phyloP scores from a whole-genome alignment of 2,888 invertebrate species.

The Yponomeuta malinellus region DNA sequence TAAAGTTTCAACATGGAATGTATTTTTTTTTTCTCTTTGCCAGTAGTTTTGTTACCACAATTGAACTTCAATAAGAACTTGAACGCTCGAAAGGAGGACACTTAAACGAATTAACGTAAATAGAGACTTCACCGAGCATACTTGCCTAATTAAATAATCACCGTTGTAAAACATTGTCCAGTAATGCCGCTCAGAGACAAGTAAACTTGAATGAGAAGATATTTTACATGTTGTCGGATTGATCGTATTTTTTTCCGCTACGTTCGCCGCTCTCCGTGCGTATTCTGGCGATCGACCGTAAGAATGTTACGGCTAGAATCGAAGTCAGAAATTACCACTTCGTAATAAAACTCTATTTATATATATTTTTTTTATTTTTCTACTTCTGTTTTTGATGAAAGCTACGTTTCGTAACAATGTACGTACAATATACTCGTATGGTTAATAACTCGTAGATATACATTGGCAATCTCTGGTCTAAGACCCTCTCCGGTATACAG shows the following conservation, averaged over 20 bases:
- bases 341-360: not conserved
- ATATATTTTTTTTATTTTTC: no score
- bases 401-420: no score
- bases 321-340: not conserved
- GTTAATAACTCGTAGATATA: no score
- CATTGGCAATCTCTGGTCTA: no score
- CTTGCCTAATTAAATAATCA: slow-evolving; percentile 1
- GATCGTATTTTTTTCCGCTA: not conserved
- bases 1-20: no score
- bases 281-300: not conserved
- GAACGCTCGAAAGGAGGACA: not conserved
- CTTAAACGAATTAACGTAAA: not conserved
- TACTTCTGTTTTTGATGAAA: no score
- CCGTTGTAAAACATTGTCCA: slow-evolving; percentile 1
- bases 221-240: slow-evolving; percentile 1
- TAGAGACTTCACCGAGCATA: not conserved
- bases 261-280: not conserved
- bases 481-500: no score
- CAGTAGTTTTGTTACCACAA: no score
- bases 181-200: not conserved
- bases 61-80: no score
- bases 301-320: not conserved
- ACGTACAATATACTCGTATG: no score
- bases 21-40: no score
- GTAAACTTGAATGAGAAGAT: not conserved